These are phyloP conservation scores for Ormia ochracea DNA, from an alignment of 2,888 invertebrate species.

Conservation along the genomic window DNA sequence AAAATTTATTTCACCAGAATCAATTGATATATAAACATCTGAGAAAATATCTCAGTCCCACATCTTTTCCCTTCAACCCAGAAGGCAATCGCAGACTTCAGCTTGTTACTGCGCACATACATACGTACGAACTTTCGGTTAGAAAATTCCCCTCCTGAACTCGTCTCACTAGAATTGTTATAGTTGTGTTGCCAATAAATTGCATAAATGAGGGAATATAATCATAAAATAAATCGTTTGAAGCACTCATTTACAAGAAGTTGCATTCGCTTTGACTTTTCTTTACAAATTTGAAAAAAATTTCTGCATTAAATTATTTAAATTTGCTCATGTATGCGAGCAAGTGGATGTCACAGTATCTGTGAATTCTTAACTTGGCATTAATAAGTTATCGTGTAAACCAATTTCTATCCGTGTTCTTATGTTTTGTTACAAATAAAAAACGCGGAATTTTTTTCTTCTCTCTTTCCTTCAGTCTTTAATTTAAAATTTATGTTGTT, in stretches of 20 bases:
- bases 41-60: too few relatives aligned
- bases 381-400: background rate
- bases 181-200: constrained; percentile 73
- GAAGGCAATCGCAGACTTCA: too few relatives aligned
- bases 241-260: constrained; percentile 52
- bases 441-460: background rate
- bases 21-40: too few relatives aligned
- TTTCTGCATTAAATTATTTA: constrained; percentile 39
- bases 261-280: constrained; percentile 24
- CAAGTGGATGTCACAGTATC: background rate
- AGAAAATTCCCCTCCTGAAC: background rate
- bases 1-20: too few relatives aligned
- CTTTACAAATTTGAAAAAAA: constrained; percentile 1
- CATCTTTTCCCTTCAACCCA: too few relatives aligned
- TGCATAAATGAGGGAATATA: constrained; percentile 75
- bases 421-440: constrained; percentile 37
- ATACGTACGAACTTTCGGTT: background rate
- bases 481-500: constrained; percentile 48
- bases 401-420: background rate
- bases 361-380: background rate
- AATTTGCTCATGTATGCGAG: background rate
- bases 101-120: too few relatives aligned
- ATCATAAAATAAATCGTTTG: constrained; percentile 74
- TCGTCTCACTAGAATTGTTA: constrained; percentile 35
- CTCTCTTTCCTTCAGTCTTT: background rate